Conservation (phyloP, 2,888 invertebrate genomes). For the Drosophila kambysellisi region DNA sequence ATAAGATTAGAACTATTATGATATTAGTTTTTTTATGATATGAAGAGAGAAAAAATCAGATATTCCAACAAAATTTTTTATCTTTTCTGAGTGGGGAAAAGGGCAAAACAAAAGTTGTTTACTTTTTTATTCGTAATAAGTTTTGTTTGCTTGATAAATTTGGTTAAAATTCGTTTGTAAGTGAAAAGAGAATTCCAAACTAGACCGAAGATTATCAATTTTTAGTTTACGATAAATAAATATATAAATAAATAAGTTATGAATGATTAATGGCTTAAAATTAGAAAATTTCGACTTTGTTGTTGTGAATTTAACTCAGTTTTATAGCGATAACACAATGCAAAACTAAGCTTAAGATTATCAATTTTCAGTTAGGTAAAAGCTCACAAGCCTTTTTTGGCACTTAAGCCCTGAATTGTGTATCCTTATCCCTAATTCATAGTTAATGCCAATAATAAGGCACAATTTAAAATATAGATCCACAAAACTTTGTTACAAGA, state of each 20-base stretch:
- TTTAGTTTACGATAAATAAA: background rate
- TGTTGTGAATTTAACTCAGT: background rate
- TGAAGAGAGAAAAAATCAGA: background rate
- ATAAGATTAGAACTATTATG: slow-evolving; percentile 10
- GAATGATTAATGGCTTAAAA: background rate
- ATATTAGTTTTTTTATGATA: slow-evolving; percentile 1
- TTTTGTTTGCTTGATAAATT: background rate
- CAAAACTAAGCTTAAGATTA: background rate
- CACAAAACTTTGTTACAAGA: slow-evolving; percentile 9
- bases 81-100: background rate
- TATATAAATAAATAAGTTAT: background rate
- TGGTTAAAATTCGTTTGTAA: background rate
- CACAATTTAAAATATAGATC: slow-evolving; percentile 4
- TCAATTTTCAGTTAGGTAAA: background rate
- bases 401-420: background rate
- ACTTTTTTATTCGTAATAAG: background rate
- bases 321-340: background rate
- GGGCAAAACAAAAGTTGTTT: background rate
- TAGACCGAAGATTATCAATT: background rate
- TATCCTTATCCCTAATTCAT: background rate
- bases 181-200: background rate
- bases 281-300: background rate
- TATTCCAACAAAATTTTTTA: background rate
- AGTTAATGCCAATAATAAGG: slow-evolving; percentile 22
- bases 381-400: background rate